phyloP scores from a whole-genome alignment of 1,140 invertebrate genomes.

The Drosophila mojavensis region DNA sequence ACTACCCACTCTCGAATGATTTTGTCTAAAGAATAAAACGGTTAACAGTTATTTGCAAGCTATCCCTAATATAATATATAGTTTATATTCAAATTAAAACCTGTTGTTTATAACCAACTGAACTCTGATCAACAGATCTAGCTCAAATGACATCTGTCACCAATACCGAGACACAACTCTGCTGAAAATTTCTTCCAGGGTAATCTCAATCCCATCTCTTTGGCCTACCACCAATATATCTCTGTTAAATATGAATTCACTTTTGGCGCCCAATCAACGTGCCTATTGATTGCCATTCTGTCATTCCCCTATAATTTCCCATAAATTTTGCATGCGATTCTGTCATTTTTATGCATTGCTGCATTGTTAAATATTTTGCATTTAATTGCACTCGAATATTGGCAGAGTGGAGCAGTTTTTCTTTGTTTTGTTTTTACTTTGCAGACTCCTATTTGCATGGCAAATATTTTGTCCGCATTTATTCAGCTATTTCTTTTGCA shows the following conservation, averaged over 20 bases:
- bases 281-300: slow-evolving; percentile 40
- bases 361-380: slow-evolving; percentile 76
- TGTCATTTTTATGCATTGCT: slow-evolving; percentile 53
- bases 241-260: neutral
- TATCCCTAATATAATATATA: too few species aligned
- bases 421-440: neutral
- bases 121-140: too few species aligned
- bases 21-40: too few species aligned
- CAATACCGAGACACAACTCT: too few species aligned
- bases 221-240: neutral
- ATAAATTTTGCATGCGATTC: slow-evolving; percentile 42
- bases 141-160: too few species aligned
- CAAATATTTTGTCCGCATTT: slow-evolving; percentile 70
- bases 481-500: slow-evolving; percentile 41
- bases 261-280: slow-evolving; percentile 50
- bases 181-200: too few species aligned
- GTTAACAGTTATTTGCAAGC: too few species aligned
- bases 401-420: slow-evolving; percentile 25
- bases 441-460: slow-evolving; percentile 67
- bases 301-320: slow-evolving; percentile 46
- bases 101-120: too few species aligned
- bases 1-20: too few species aligned
- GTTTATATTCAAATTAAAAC: too few species aligned
- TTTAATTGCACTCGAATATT: slow-evolving; percentile 74
- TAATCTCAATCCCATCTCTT: too few species aligned